A percentile compares a stretch with the other conserved stretches of the same genome.
These are phyloP conservation scores for Chaetogeoica ovagalla DNA, from an alignment of 2,888 invertebrate species.

Conservation along the genomic window DNA sequence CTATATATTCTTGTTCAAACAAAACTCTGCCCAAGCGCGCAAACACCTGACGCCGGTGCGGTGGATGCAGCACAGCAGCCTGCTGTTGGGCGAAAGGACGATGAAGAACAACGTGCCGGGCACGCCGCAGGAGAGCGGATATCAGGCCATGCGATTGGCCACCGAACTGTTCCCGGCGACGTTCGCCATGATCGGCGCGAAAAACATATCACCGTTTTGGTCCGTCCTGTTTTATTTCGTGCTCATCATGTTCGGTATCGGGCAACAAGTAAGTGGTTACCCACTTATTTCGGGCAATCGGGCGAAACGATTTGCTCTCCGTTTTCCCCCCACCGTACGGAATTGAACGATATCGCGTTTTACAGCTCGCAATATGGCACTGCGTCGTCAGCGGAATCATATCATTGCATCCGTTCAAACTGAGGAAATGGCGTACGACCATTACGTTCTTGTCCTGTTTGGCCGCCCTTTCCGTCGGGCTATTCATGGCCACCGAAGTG, in stretches of 20 bases:
- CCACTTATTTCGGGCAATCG: background rate
- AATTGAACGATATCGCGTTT: background rate
- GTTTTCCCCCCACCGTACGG: no score
- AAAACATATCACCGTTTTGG: conserved; percentile 83
- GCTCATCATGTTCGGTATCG: conserved; percentile 82
- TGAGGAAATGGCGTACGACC: conserved; percentile 79
- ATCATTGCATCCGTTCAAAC: conserved; percentile 72
- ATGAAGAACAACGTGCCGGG: conserved; percentile 62
- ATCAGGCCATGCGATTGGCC: conserved; percentile 80
- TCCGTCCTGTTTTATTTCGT: conserved; percentile 83
- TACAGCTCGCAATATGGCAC: conserved; percentile 82
- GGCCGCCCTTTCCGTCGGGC: conserved; percentile 78
- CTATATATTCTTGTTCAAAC: conserved; percentile 71
- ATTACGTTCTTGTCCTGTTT: conserved; percentile 83
- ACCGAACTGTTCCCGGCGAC: conserved; percentile 91
- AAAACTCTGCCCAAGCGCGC: conserved; percentile 65
- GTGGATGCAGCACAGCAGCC: conserved; percentile 73
- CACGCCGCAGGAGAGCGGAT: conserved; percentile 59
- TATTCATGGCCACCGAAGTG: conserved; percentile 85
- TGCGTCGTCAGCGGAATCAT: conserved; percentile 84
- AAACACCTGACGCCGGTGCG: conserved; percentile 67
- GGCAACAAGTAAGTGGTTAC: conserved; percentile 68
- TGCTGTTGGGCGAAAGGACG: conserved; percentile 72
- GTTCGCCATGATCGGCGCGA: conserved; percentile 74
- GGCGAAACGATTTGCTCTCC: background rate